Conservation (phyloP, 2,113 vertebrate genomes). For the Hucho hucho region DNA sequence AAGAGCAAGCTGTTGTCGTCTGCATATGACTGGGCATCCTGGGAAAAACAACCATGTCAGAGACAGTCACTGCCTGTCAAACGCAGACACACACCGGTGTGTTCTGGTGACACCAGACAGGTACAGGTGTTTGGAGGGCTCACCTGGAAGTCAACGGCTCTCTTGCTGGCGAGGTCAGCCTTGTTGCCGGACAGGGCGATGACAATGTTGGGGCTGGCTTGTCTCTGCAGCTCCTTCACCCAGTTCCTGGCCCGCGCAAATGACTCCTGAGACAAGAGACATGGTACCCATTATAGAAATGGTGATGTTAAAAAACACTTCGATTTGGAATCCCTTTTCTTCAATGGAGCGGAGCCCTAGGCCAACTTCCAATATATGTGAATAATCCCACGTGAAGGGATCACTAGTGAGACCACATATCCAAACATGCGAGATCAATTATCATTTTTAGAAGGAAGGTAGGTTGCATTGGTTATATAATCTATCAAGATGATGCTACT, state of each 20-base stretch:
- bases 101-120: not conserved
- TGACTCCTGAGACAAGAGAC: slow-evolving; percentile 81
- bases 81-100: no score
- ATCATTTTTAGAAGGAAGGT: not conserved
- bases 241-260: slow-evolving; percentile 98
- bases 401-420: not conserved
- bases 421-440: not conserved
- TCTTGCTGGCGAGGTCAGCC: slow-evolving; percentile 94
- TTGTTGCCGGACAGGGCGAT: slow-evolving; percentile 98
- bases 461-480: no score
- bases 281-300: not conserved
- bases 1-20: slow-evolving; percentile 98
- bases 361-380: no score
- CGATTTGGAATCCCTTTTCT: no score
- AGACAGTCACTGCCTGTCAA: not conserved
- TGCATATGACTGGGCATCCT: slow-evolving; percentile 97
- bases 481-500: slow-evolving; percentile 6
- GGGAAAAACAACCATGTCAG: slow-evolving; percentile 40
- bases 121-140: not conserved
- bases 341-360: no score
- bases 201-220: slow-evolving; percentile 98
- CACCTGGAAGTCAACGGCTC: slow-evolving; percentile 97
- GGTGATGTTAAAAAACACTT: not conserved
- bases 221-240: slow-evolving; percentile 98
- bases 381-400: not conserved